Evolutionary conservation across 2,888 invertebrate species (phyloP).

Genomic region (Exephanes ischioxanthus): DNA sequence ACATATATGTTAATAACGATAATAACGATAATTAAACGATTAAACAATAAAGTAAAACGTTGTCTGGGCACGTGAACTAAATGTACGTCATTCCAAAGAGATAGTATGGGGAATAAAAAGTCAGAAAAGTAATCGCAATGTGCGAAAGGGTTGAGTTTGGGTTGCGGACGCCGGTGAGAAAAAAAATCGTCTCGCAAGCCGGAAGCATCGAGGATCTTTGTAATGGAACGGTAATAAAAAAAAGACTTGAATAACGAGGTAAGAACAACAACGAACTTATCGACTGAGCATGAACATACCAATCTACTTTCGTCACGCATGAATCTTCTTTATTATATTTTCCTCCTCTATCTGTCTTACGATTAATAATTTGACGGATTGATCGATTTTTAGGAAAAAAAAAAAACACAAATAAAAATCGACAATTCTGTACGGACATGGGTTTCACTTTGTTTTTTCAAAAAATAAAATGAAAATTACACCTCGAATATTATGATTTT

Average conservation of each 20-base stretch:
- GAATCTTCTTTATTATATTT: slow-evolving; percentile 29
- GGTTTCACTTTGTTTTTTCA: not conserved
- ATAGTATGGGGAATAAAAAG: slow-evolving; percentile 8
- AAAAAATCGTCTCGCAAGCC: slow-evolving; percentile 21
- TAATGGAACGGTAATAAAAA: slow-evolving; percentile 54
- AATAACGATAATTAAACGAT: slow-evolving; percentile 73
- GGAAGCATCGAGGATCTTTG: slow-evolving; percentile 35
- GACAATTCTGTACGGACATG: slow-evolving; percentile 1
- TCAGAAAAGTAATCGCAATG: slow-evolving; percentile 68
- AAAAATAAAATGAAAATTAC: not conserved
- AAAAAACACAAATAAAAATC: not conserved
- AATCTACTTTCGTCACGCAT: slow-evolving; percentile 51
- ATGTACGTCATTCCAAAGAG: slow-evolving; percentile 45
- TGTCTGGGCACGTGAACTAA: slow-evolving; percentile 59
- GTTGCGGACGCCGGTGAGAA: not conserved
- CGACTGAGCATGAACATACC: slow-evolving; percentile 62
- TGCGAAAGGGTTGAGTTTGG: slow-evolving; percentile 49
- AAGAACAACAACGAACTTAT: slow-evolving; percentile 56
- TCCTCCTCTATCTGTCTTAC: slow-evolving; percentile 24
- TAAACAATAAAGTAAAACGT: slow-evolving; percentile 67
- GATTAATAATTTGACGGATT: slow-evolving; percentile 40
- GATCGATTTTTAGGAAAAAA: slow-evolving; percentile 6
- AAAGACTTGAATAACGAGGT: slow-evolving; percentile 51
- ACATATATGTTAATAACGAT: slow-evolving; percentile 82
- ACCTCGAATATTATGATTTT: not conserved